Evolutionary conservation across 1,140 invertebrate genomes (phyloP).

Genomic region (Brachionus koreanus): DNA sequence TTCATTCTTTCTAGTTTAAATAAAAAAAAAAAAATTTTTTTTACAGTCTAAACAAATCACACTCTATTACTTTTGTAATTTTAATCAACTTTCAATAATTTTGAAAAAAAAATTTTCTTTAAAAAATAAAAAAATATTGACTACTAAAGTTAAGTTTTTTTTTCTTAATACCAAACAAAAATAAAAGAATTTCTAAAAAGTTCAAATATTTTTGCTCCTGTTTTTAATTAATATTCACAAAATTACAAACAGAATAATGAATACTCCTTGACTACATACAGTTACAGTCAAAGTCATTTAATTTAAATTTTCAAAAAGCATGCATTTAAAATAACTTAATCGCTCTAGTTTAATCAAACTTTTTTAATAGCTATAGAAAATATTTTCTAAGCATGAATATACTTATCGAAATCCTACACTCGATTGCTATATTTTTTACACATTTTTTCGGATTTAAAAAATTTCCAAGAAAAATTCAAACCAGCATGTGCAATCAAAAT

Average conservation of each 20-base stretch:
- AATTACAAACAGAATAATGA: not conserved
- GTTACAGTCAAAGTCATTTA: conserved; percentile 31
- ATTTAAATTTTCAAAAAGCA: conserved; percentile 25
- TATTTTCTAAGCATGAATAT: not conserved
- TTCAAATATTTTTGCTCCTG: not conserved
- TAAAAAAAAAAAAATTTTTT: no score
- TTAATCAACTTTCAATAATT: no score
- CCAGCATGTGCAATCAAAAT: conserved; percentile 28
- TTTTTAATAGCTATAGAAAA: not conserved
- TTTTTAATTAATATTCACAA: not conserved
- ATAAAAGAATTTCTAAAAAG: not conserved
- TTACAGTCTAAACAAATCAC: no score
- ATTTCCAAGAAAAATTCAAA: conserved; percentile 9
- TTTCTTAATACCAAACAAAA: not conserved
- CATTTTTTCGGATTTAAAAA: conserved; percentile 30
- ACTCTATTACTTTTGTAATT: no score
- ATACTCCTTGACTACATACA: conserved; percentile 40
- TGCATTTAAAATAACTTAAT: conserved; percentile 15
- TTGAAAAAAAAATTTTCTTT: no score
- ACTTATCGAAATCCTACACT: not conserved
- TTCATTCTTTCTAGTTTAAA: no score
- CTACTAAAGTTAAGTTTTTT: not conserved
- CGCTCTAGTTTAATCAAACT: conserved; percentile 2
- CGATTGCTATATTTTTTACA: conserved; percentile 23
- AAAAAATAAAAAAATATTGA: no score